A percentile compares a stretch with the other conserved stretches of the same genome.
Conservation (phyloP, 1,140 invertebrate genomes). For the Daktulosphaira vitifoliae region DNA sequence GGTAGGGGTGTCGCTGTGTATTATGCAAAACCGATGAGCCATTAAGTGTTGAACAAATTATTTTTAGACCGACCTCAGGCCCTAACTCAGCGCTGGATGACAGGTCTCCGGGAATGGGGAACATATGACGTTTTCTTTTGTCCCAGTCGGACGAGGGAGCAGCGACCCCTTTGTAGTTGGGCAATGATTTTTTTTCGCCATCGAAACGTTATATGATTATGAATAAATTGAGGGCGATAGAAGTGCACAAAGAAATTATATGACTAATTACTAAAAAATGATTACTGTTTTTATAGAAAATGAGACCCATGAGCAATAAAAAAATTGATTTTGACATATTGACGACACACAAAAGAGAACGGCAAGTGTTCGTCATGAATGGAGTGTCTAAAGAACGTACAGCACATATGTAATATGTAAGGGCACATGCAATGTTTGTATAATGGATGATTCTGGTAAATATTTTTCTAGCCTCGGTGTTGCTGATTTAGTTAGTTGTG, state of each 20-base stretch:
- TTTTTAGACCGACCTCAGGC: slow-evolving; percentile 9
- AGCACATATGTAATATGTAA: no score
- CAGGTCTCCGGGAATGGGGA: slow-evolving; percentile 20
- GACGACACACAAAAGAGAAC: not conserved
- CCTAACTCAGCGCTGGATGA: slow-evolving; percentile 12
- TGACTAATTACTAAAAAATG: slow-evolving; percentile 33
- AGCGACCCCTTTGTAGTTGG: slow-evolving; percentile 18
- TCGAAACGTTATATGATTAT: not conserved
- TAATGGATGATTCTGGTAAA: no score
- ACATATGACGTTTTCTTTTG: slow-evolving; percentile 31
- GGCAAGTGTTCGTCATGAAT: not conserved
- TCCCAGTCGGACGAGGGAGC: not conserved
- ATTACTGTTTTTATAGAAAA: slow-evolving; percentile 4
- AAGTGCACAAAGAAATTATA: not conserved
- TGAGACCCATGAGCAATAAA: not conserved
- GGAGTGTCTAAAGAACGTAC: no score
- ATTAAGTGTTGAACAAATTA: slow-evolving; percentile 33
- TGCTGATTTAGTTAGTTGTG: no score
- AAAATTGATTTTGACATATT: slow-evolving; percentile 16
- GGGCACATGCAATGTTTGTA: no score
- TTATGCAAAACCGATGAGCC: slow-evolving; percentile 33
- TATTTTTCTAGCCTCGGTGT: no score
- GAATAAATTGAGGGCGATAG: slow-evolving; percentile 21
- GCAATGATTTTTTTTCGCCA: slow-evolving; percentile 1
- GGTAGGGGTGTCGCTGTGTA: not conserved